A percentile compares a stretch with the other conserved stretches of the same genome.
These are phyloP conservation scores for Oxyura jamaicensis DNA, from an alignment of 2,113 vertebrate genomes.

Conservation along the genomic window DNA sequence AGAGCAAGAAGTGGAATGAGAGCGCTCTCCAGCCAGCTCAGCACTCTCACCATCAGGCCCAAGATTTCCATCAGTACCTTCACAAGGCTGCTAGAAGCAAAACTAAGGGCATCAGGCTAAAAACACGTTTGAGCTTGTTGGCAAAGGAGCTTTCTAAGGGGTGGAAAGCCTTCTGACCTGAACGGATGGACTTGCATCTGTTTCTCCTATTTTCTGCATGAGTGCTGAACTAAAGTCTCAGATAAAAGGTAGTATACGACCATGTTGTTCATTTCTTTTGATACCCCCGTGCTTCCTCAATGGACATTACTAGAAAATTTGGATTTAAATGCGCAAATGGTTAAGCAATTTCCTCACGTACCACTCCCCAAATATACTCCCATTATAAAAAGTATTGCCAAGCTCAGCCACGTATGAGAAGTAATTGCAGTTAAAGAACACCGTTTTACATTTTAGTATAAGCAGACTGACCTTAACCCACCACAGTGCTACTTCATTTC, in stretches of 20 bases:
- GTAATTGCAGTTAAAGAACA: neutral
- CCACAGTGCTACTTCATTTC: neutral
- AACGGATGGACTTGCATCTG: neutral
- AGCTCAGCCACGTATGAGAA: neutral
- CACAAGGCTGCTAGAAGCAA: neutral
- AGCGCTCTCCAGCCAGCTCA: neutral
- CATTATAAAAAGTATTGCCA: neutral
- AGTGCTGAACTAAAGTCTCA: neutral
- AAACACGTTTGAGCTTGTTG: neutral
- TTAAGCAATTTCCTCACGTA: neutral
- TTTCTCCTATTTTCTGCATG: neutral
- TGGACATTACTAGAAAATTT: neutral
- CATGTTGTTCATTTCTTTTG: neutral
- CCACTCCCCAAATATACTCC: neutral
- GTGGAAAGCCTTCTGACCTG: neutral
- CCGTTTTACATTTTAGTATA: neutral
- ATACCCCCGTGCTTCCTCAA: neutral
- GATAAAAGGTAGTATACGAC: neutral
- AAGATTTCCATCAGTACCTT: neutral
- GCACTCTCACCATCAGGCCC: neutral
- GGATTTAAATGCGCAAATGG: neutral
- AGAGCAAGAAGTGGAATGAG: constrained; percentile 5
- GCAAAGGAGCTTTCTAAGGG: neutral
- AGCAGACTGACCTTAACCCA: neutral
- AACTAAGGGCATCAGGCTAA: accelerated